phyloP scores from a whole-genome alignment of 2,888 invertebrate genomes.

The Callyntrura guangdongensis region DNA sequence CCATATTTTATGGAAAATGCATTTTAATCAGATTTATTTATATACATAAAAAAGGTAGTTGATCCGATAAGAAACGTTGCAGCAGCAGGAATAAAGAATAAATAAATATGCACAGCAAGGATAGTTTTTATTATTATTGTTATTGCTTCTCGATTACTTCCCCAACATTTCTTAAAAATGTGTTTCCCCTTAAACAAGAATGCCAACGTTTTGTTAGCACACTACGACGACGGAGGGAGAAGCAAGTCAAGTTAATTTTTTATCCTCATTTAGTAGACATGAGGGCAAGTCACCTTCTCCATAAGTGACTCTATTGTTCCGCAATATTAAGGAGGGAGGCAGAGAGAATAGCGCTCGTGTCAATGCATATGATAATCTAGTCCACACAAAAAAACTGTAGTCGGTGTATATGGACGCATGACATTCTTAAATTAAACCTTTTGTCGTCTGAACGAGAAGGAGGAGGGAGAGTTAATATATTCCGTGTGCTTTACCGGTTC shows the following conservation, averaged over 20 bases:
- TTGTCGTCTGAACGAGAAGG: background rate
- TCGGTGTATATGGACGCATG: constrained; percentile 30
- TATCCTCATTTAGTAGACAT: background rate
- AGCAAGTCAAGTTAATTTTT: background rate
- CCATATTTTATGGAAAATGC: background rate
- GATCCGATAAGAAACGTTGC: background rate
- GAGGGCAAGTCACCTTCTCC: background rate
- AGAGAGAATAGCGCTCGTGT: constrained; percentile 59
- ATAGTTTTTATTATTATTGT: constrained; percentile 40
- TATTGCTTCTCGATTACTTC: constrained; percentile 59
- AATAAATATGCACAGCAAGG: background rate
- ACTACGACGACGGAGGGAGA: background rate
- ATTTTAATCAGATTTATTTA: constrained; percentile 18
- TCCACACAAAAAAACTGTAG: constrained; percentile 43
- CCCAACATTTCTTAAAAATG: constrained; percentile 37
- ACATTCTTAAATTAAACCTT: constrained; percentile 31
- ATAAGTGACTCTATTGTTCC: background rate
- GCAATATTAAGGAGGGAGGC: background rate
- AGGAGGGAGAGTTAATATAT: constrained; percentile 19
- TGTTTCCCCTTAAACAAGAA: constrained; percentile 4
- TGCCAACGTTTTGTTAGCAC: background rate
- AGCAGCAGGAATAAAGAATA: background rate
- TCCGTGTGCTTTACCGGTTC: constrained; percentile 1
- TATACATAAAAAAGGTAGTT: too few species aligned
- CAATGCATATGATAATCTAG: constrained; percentile 75